Evolutionary conservation across 2,888 invertebrate genomes (phyloP), one percentile per base, ranked within the genome.

Genomic region (Calephelis perditalis): DNA sequence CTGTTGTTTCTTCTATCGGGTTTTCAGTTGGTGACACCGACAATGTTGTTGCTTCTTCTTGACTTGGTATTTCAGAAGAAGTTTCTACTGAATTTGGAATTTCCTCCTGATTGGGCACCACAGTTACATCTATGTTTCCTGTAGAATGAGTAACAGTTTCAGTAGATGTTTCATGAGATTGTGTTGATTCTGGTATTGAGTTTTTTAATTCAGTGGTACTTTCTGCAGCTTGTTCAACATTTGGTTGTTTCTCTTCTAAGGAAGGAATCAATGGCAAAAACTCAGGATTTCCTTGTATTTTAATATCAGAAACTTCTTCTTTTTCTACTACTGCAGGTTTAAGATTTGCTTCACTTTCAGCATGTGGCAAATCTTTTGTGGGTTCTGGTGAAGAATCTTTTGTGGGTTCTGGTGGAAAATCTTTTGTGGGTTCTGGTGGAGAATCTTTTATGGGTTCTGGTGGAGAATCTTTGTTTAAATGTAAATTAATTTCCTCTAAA

Each of bases 91-190:
- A 26, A 49, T 9, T 26, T 49, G 15, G 49, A 6, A 49, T 10
- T 49, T 49, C 26, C 10, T 26, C 49, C 26, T 49, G 26, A 26
- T 49, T 49, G 15, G 49, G 3, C 9, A 49, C 9, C 10, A 9
- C 15, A 37, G 56, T 60, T 52, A 58, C 60, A 49, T 45, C 40
- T 12, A 15, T 10, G 15, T 7, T 10, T n/a, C 9, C 12, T 61
- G 46, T 12, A 49, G 58, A 26, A 9, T n/a, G 49, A 49, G 49
- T 49, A 26, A 49, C 5, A 1, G 49, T 5, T 49, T 15, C 49
- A 10, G 26, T 4, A 55, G 55, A 49, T 5, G 9, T 3, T 47
- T 47, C 47, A n/a, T 46, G 11, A n/a, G 45, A 7, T 46, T n/a
- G n/a, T n/a, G 45, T 46, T 11, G 10, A 46, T n/a, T 6, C n/a